Evolutionary conservation across 1,140 invertebrate species (phyloP), one percentile per base, ranked within the genome.

Genomic region (Macrobrachium nipponense): DNA sequence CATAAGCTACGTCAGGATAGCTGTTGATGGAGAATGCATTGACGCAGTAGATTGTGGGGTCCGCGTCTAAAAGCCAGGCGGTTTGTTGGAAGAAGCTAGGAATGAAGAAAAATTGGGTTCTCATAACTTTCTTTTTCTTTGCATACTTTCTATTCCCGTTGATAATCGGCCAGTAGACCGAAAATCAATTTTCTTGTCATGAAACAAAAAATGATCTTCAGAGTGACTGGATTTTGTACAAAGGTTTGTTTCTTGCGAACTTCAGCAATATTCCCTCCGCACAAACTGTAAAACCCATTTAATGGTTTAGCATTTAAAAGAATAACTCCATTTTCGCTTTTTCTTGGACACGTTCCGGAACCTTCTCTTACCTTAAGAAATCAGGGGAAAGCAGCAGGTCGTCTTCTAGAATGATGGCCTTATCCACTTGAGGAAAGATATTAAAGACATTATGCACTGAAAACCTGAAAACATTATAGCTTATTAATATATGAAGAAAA

Each of bases 1-100:
- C 93, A 80, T 92, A 91, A 89, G 92, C 93, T 7, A 94, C 94
- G 88, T 94, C 93, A 82, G 94, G 92, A 89, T 93, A 93, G 77
- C 93, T 93, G 90, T 94, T 93, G 90, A 94, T 94, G 91, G 94
- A 94, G 93, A 94, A 94, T 3, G 94, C 93, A 23, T 93, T 94
- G 43, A 94, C 92, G 90, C 94, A 94, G 88, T 94, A 94, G 36
- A 94, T 86, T 64, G 90, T 91, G 3, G 90, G 89, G 88, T 94
- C 93, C 87, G 93, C 92, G 83, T 93, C 93, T 59, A 94, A 88
- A 11, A 94, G 88, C 81, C 91, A 91, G n/a, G 92, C 88, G 12
- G 93, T 93, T 90, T 94, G 94, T 89, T 92, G 93, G 89, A 94
- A 94, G 89, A 93, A 94, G 90, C 82, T 93, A 88, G 0, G 23